Conservation (phyloP, 1,140 invertebrate species). For the Pseudomyrmex cubaensis region DNA sequence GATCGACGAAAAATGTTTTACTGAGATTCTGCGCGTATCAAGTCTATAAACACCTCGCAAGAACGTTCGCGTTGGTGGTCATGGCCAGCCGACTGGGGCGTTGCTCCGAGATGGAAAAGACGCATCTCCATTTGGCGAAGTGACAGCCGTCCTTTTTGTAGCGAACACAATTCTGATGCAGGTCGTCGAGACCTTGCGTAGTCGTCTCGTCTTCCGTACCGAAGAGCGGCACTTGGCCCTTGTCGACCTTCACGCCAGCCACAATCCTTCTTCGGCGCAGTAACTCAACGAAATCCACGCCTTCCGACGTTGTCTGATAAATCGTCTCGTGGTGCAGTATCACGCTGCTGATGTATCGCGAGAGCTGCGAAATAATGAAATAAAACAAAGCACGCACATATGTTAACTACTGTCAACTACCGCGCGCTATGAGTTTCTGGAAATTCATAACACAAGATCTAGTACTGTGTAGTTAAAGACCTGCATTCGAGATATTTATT, state of each 20-base stretch:
- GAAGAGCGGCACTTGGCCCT: slow-evolving; percentile 94
- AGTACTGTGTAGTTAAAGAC: no score
- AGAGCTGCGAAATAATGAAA: slow-evolving; percentile 40
- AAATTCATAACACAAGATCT: no score
- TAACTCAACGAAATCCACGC: slow-evolving; percentile 92
- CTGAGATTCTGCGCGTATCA: no score
- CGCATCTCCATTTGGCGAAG: slow-evolving; percentile 99
- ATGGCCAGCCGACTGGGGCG: slow-evolving; percentile 95
- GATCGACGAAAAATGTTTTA: no score
- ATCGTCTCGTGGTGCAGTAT: slow-evolving; percentile 99
- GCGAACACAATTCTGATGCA: slow-evolving; percentile 96
- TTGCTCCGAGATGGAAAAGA: slow-evolving; percentile 96
- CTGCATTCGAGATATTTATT: no score
- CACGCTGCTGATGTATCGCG: slow-evolving; percentile 93
- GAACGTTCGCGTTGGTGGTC: slow-evolving; percentile 96
- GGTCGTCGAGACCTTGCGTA: slow-evolving; percentile 98
- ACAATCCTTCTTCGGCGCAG: slow-evolving; percentile 94
- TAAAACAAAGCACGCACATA: not conserved
- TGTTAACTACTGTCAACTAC: no score
- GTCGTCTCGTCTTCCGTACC: slow-evolving; percentile 97
- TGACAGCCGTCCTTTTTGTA: slow-evolving; percentile 99
- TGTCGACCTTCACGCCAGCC: slow-evolving; percentile 97
- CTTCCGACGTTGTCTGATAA: slow-evolving; percentile 96
- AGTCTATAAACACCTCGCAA: slow-evolving; percentile 86
- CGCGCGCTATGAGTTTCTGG: no score